Evolutionary conservation across 2,113 vertebrate species (phyloP).

Genomic region (Mesocricetus auratus): DNA sequence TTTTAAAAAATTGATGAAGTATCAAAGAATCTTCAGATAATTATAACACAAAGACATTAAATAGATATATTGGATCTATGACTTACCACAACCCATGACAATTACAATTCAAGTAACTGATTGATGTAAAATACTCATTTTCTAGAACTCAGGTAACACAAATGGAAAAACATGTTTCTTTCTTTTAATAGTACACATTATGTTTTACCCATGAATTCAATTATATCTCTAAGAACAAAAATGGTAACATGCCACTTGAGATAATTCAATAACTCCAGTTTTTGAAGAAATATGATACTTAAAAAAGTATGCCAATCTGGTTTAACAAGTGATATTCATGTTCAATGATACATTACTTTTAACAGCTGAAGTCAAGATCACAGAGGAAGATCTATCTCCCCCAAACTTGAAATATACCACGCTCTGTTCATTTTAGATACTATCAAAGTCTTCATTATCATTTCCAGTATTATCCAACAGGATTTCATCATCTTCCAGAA

Average conservation of each 20-base stretch:
- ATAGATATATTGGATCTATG: neutral
- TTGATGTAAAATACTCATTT: neutral
- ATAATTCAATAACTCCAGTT: neutral
- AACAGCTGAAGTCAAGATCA: slow-evolving; percentile 80
- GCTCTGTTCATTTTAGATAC: slow-evolving; percentile 86
- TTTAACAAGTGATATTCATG: slow-evolving; percentile 76
- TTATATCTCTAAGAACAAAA: neutral
- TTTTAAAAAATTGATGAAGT: neutral
- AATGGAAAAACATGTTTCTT: neutral
- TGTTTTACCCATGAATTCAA: neutral
- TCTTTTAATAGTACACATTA: neutral
- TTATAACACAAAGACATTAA: neutral
- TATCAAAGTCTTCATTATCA: slow-evolving; percentile 96
- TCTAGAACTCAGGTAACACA: neutral
- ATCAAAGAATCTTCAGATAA: neutral
- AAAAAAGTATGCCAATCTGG: slow-evolving; percentile 82
- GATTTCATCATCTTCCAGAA: slow-evolving; percentile 94
- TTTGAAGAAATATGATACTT: slow-evolving; percentile 84
- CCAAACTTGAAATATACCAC: slow-evolving; percentile 65
- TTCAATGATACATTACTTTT: slow-evolving; percentile 82
- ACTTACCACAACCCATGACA: neutral
- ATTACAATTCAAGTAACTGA: neutral
- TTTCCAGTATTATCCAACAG: slow-evolving; percentile 96
- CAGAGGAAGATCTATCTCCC: slow-evolving; percentile 79
- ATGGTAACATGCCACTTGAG: neutral